Percentiles rank a stretch among this genome's conserved stretches.
These are phyloP conservation scores for Eupristina koningsbergeri DNA, from an alignment of 1,140 invertebrate species.

Conservation along the genomic window DNA sequence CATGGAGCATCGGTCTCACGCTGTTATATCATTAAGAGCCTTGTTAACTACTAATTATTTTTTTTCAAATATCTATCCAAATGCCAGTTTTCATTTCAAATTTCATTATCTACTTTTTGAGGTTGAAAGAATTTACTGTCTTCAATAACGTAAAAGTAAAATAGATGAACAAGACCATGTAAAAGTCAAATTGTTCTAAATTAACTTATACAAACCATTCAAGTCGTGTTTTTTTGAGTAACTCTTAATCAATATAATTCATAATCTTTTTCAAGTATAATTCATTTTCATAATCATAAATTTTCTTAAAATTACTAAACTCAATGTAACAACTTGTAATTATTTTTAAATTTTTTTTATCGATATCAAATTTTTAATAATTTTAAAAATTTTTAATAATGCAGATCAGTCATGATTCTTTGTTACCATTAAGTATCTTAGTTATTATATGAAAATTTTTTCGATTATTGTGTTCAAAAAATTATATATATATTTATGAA, in stretches of 20 bases:
- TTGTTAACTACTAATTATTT: constrained; percentile 38
- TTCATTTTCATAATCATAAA: background rate
- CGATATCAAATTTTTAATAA: too few species aligned
- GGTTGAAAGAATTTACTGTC: background rate
- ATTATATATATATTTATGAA: background rate
- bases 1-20: constrained; percentile 26
- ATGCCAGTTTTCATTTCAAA: background rate
- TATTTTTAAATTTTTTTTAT: too few species aligned
- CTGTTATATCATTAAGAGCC: constrained; percentile 31
- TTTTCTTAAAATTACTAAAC: constrained; percentile 3
- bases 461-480: background rate
- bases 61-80: background rate
- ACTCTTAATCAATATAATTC: background rate
- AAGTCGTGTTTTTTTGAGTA: background rate
- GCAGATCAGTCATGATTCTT: too few species aligned
- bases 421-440: too few species aligned
- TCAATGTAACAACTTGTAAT: background rate
- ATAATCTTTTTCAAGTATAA: background rate
- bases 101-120: background rate
- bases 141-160: background rate
- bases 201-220: background rate
- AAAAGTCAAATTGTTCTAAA: background rate
- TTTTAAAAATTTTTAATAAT: too few species aligned
- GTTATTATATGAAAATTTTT: background rate
- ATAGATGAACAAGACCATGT: background rate